phyloP scores from a whole-genome alignment of 1,140 invertebrate genomes.

The Cepaea nemoralis region DNA sequence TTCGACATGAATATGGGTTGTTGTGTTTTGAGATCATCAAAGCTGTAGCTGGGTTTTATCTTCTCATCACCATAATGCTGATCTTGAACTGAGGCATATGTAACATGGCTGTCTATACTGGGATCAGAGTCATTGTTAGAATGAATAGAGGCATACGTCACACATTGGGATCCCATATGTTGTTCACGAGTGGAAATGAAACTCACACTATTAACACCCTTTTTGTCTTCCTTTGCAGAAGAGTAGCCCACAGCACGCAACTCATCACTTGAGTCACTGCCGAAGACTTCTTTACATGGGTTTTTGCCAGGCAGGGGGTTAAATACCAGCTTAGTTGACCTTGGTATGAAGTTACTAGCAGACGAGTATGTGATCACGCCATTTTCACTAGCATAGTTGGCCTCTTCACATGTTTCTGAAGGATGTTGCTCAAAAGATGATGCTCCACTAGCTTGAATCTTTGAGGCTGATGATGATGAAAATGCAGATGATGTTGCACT shows the following conservation, averaged over 20 bases:
- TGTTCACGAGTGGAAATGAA: not conserved
- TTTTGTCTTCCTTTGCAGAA: not conserved
- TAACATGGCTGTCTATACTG: not conserved
- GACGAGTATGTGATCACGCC: conserved; percentile 14
- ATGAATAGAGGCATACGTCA: conserved; percentile 12
- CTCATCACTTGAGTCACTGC: conserved; percentile 18
- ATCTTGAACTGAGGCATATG: conserved; percentile 8
- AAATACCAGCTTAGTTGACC: conserved; percentile 25
- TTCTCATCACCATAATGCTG: not conserved
- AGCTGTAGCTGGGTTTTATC: not conserved
- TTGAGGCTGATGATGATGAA: conserved; percentile 16
- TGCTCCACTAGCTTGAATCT: not conserved
- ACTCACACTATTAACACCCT: not conserved
- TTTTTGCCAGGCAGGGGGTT: conserved; percentile 29
- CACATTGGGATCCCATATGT: not conserved
- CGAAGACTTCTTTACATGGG: conserved; percentile 21
- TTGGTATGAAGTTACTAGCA: conserved; percentile 36
- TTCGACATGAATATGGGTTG: not conserved
- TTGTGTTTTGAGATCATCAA: not conserved
- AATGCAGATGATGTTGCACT: conserved; percentile 5
- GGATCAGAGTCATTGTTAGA: not conserved
- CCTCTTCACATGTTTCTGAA: not conserved
- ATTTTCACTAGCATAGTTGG: not conserved
- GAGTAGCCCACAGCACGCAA: not conserved
- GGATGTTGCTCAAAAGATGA: not conserved